Conservation (phyloP, 2,113 vertebrate species). For the Nicator chloris region DNA sequence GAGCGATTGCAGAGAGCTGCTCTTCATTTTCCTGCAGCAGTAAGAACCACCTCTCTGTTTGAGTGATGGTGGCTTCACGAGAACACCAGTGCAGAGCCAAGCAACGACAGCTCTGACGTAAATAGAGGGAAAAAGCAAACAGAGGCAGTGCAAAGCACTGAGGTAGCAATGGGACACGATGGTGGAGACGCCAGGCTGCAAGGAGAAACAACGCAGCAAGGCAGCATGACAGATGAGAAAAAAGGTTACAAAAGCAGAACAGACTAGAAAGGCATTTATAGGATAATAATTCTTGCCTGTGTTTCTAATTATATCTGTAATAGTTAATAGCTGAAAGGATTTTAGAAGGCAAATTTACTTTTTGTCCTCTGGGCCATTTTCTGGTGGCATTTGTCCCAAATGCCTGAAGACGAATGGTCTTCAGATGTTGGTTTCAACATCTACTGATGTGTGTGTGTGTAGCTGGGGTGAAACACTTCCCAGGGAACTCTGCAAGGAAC, state of each 20-base stretch:
- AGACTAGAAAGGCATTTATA: slow-evolving; percentile 22
- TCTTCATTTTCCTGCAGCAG: not conserved
- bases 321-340: slow-evolving; percentile 31
- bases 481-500: not conserved
- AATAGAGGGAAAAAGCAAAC: slow-evolving; percentile 24
- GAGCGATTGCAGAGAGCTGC: not conserved
- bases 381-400: not conserved
- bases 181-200: slow-evolving; percentile 10
- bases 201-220: slow-evolving; percentile 9
- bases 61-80: slow-evolving; percentile 9
- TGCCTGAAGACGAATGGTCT: not conserved
- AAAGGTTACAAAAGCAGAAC: slow-evolving; percentile 53
- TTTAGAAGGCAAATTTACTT: slow-evolving; percentile 26
- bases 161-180: not conserved
- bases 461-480: not conserved
- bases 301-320: slow-evolving; percentile 54
- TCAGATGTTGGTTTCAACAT: not conserved
- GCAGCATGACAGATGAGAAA: not conserved
- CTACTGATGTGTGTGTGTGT: fast-evolving
- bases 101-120: not conserved
- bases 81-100: slow-evolving; percentile 24
- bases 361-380: slow-evolving; percentile 21
- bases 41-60: not conserved
- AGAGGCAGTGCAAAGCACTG: not conserved
- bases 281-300: slow-evolving; percentile 38